Evolutionary conservation across 2,113 vertebrate genomes (phyloP).

Genomic region (Aepyceros melampus): DNA sequence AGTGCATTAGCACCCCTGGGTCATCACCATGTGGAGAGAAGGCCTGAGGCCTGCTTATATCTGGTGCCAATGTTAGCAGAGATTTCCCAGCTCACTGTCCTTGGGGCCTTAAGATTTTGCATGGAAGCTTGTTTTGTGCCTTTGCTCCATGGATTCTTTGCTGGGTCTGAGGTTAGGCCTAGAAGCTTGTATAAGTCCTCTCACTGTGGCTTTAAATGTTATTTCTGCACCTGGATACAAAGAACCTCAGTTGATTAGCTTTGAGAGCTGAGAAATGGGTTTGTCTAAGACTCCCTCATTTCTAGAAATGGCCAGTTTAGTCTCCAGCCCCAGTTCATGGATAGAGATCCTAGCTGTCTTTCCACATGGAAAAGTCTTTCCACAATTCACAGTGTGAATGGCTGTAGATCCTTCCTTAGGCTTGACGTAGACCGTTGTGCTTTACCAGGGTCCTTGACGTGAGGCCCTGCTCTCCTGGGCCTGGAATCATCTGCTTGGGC

Average conservation of each 20-base stretch:
- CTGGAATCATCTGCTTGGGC: neutral
- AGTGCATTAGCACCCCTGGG: neutral
- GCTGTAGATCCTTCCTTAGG: fast-evolving
- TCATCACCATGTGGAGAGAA: fast-evolving
- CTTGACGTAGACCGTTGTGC: neutral
- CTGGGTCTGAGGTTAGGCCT: neutral
- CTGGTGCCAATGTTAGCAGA: neutral
- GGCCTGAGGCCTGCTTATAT: neutral
- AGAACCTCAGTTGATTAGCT: neutral
- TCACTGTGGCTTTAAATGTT: neutral
- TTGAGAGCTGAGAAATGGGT: neutral
- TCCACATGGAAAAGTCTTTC: neutral
- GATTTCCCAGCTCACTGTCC: neutral
- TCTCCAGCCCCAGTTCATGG: neutral
- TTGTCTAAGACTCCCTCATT: neutral
- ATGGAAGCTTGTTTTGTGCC: neutral
- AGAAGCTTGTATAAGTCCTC: neutral
- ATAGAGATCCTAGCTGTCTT: neutral
- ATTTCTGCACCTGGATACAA: neutral
- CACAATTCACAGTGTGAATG: neutral
- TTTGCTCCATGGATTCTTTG: neutral
- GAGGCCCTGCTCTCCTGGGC: neutral
- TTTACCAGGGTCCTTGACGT: neutral
- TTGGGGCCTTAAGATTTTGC: neutral
- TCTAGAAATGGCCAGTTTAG: neutral